Conservation (phyloP, 2,113 vertebrate species). For the Oenanthe oenanthe region DNA sequence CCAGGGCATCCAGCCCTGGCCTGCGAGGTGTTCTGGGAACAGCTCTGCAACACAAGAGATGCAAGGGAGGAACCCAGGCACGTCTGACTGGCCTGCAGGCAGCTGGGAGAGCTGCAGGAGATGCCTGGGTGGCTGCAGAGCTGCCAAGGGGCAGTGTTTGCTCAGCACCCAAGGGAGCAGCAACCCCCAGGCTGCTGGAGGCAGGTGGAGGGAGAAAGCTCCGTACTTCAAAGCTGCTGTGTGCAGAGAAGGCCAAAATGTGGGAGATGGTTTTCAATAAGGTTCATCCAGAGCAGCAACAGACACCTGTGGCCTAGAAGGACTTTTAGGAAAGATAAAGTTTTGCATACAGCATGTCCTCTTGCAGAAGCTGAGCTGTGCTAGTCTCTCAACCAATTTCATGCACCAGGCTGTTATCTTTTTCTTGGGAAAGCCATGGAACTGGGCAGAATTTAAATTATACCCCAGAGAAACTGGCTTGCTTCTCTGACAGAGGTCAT, state of each 20-base stretch:
- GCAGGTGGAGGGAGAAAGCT: background rate
- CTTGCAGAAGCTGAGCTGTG: background rate
- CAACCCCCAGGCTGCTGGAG: background rate
- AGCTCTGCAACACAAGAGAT: background rate
- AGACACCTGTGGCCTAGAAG: background rate
- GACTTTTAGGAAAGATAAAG: background rate
- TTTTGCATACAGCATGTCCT: background rate
- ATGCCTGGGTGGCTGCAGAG: background rate
- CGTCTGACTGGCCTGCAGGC: background rate
- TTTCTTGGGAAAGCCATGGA: background rate
- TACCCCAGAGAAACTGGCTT: constrained; percentile 7
- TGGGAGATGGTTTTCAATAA: background rate
- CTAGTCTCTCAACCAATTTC: background rate
- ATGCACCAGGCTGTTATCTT: constrained; percentile 49
- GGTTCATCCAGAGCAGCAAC: background rate
- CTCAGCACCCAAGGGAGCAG: background rate
- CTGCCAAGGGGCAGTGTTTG: background rate
- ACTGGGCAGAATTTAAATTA: constrained; percentile 61
- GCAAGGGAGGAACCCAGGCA: background rate
- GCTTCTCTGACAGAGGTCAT: constrained; percentile 28
- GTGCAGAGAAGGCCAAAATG: background rate
- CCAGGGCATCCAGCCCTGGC: background rate
- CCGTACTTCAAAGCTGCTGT: background rate
- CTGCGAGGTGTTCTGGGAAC: background rate
- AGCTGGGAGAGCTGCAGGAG: background rate